phyloP scores from a whole-genome alignment of 2,888 invertebrate genomes.

The Ormyrus nitidulus region DNA sequence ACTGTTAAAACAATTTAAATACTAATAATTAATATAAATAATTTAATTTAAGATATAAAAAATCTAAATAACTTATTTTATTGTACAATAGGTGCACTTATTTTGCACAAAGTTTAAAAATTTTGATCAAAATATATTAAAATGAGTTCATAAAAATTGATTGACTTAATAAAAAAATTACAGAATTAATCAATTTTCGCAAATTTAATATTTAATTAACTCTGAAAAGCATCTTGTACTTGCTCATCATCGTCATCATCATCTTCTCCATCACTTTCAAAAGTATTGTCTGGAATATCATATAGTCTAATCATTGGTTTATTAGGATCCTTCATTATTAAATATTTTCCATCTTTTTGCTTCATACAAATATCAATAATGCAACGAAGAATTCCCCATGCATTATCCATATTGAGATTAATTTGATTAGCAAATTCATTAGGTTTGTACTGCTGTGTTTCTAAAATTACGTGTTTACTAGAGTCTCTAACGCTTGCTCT shows the following conservation, averaged over 20 bases:
- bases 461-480: slow-evolving; percentile 95
- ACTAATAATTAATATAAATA: too few species aligned
- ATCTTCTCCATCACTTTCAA: slow-evolving; percentile 96
- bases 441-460: slow-evolving; percentile 98
- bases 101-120: too few species aligned
- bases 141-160: too few species aligned
- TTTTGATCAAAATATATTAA: too few species aligned
- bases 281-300: slow-evolving; percentile 98
- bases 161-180: too few species aligned
- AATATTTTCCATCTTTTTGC: slow-evolving; percentile 96
- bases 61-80: too few species aligned
- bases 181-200: too few species aligned
- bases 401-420: slow-evolving; percentile 99
- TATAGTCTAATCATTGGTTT: slow-evolving; percentile 98
- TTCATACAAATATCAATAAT: slow-evolving; percentile 98
- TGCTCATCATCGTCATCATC: slow-evolving; percentile 83
- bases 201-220: too few species aligned
- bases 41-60: too few species aligned
- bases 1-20: too few species aligned
- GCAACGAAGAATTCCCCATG: slow-evolving; percentile 98
- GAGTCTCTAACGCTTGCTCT: slow-evolving; percentile 73
- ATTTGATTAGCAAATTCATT: slow-evolving; percentile 99
- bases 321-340: slow-evolving; percentile 99
- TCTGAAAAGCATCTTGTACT: slow-evolving; percentile 70
- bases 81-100: too few species aligned